Conservation (phyloP, 2,888 invertebrate genomes). For the Harpagoxenus sublaevis region DNA sequence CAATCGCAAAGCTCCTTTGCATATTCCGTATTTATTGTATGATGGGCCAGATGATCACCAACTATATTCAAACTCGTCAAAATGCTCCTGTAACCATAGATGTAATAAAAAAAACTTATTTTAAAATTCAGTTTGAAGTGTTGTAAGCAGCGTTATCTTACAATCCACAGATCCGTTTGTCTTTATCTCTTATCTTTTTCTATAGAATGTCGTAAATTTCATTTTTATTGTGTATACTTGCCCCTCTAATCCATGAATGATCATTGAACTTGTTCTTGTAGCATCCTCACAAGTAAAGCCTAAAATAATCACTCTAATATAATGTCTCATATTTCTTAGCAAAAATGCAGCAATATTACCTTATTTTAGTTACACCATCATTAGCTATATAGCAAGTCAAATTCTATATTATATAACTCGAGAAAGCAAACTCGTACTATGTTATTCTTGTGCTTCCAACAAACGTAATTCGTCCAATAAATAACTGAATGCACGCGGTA, state of each 20-base stretch:
- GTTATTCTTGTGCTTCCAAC: constrained; percentile 91
- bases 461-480: constrained; percentile 95
- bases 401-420: constrained; percentile 99
- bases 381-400: constrained; percentile 94
- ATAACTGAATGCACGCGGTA: constrained; percentile 92
- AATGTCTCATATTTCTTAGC: constrained; percentile 6
- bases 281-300: constrained; percentile 89
- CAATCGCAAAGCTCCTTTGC: constrained; percentile 90
- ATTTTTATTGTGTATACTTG: constrained; percentile 94
- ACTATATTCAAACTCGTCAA: constrained; percentile 96
- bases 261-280: constrained; percentile 94
- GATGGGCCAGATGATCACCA: constrained; percentile 93
- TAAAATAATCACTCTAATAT: constrained; percentile 65
- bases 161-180: constrained; percentile 89
- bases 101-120: no score
- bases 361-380: constrained; percentile 91
- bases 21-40: constrained; percentile 90
- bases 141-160: no score
- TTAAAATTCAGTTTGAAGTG: no score
- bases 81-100: constrained; percentile 92
- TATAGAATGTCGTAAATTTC: constrained; percentile 96
- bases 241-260: constrained; percentile 97
- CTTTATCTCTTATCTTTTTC: constrained; percentile 93
- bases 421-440: constrained; percentile 97
- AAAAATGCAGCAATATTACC: constrained; percentile 70